Evolutionary conservation across 2,888 invertebrate species (phyloP), one percentile per base, ranked within the genome.

Genomic region (Cheilosia grossa): DNA sequence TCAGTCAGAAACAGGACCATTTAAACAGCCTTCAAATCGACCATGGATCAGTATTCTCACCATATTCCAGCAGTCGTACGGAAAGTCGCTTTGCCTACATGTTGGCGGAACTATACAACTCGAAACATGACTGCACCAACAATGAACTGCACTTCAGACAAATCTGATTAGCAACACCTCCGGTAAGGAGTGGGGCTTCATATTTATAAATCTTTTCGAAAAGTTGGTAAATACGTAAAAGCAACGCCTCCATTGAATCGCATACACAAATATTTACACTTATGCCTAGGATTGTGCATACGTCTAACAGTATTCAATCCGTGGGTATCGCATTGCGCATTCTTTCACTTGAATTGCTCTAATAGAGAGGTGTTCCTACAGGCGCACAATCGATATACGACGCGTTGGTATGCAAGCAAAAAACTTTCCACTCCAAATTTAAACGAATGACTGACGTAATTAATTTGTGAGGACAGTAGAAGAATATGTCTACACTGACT

Each of bases 361-460:
- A 49, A 33, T 7, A 13, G 13, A 37, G 37, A 4, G 13, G 37
- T 13, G 37, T 4, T 13, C 13, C 13, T 21, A 1, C 6, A 49
- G 21, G 13, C 49, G 2, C 1, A 27, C 27, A 17, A 42, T 42
- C 15, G 42, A 40, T 56, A 24, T n/a, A 19, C 40, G 30, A 73
- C 79, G 79, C 73, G 73, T 54, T 61, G 59, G 79, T 37, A 80
- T 80, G 59, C 73, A 59, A 7, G 21, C 49, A 5, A 49, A 49
- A 51, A 51, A 51, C 4, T 27, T 9, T n/a, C 33, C 24, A 37
- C 17, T 51, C n/a, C 17, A 33, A 21, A 49, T 54, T 2, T n/a
- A 7, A 42, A 56, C 2, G 24, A 47, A 59, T 70, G 51, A 59
- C 59, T 59, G 44, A 24, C 9, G 58, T 53, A 69, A 64, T 17